Percentiles rank a stretch among this genome's conserved stretches.
Conservation (phyloP, 1,140 invertebrate genomes). For the Drosophila kikkawai region DNA sequence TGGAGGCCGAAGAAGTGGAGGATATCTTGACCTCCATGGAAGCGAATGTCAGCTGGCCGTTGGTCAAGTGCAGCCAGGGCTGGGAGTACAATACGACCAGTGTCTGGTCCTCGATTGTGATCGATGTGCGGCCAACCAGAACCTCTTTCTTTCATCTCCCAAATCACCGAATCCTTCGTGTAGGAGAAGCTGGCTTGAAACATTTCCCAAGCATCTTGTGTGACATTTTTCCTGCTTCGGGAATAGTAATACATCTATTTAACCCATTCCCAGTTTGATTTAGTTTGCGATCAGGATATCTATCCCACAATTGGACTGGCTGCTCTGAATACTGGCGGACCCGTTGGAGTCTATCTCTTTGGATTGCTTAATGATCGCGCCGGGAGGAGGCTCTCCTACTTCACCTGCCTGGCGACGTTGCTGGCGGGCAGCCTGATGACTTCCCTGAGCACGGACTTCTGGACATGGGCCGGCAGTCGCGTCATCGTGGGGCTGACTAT, state of each 20-base stretch:
- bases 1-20: conserved; percentile 60
- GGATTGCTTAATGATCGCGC: conserved; percentile 93
- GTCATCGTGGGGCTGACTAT: conserved; percentile 94
- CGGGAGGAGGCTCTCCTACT: conserved; percentile 92
- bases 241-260: not conserved
- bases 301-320: conserved; percentile 94
- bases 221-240: conserved; percentile 57
- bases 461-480: conserved; percentile 92
- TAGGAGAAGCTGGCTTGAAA: conserved; percentile 56
- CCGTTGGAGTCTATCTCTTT: conserved; percentile 94
- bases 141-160: conserved; percentile 1
- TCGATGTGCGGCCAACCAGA: conserved; percentile 89
- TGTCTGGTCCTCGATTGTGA: conserved; percentile 91
- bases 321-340: conserved; percentile 92
- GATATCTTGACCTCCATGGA: conserved; percentile 71
- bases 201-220: conserved; percentile 46
- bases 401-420: conserved; percentile 91
- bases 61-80: conserved; percentile 90
- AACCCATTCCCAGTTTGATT: conserved; percentile 89
- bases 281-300: conserved; percentile 93
- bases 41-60: conserved; percentile 87
- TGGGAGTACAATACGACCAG: conserved; percentile 92
- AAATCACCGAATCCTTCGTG: conserved; percentile 36
- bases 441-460: conserved; percentile 91
- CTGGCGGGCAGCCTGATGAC: conserved; percentile 92